Percentiles rank a stretch among this genome's conserved stretches.
phyloP scores from a whole-genome alignment of 2,113 vertebrate species.

The Kryptolebias marmoratus region DNA sequence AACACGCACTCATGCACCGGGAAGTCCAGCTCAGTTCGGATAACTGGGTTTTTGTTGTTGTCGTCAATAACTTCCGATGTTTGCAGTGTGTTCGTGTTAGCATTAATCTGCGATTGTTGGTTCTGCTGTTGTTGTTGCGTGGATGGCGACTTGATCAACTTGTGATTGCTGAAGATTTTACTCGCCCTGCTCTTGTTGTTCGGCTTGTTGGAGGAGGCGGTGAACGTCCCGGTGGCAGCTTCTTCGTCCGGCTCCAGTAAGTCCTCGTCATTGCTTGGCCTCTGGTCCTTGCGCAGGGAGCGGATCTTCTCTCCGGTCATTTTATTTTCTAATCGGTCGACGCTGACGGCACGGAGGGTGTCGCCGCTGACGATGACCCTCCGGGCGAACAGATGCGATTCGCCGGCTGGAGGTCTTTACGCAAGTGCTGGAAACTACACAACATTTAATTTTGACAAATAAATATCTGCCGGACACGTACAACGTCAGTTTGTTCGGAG shows the following conservation, averaged over 20 bases:
- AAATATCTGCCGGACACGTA: constrained; percentile 29
- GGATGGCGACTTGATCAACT: constrained; percentile 79
- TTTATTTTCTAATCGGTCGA: constrained; percentile 79
- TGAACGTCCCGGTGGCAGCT: constrained; percentile 87
- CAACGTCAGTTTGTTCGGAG: background rate
- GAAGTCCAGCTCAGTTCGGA: constrained; percentile 80
- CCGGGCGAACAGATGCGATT: constrained; percentile 64
- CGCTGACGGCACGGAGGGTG: constrained; percentile 62
- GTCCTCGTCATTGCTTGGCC: constrained; percentile 90
- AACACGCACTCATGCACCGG: constrained; percentile 98
- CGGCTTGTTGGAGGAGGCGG: constrained; percentile 66
- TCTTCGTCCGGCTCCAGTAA: constrained; percentile 91
- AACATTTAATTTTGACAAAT: constrained; percentile 71
- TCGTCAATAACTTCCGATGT: constrained; percentile 76
- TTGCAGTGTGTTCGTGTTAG: constrained; percentile 72
- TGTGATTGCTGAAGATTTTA: constrained; percentile 87
- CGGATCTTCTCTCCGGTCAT: constrained; percentile 98
- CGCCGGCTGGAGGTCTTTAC: constrained; percentile 61
- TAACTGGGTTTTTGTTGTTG: constrained; percentile 80
- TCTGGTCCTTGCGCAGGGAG: constrained; percentile 90
- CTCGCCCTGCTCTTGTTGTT: constrained; percentile 81
- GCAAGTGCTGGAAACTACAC: constrained; percentile 49
- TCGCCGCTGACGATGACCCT: constrained; percentile 74
- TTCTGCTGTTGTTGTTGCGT: constrained; percentile 73
- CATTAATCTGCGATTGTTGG: constrained; percentile 78